phyloP scores from a whole-genome alignment of 2,797 vertebrate genomes.

The Ptychadena robeensis region DNA sequence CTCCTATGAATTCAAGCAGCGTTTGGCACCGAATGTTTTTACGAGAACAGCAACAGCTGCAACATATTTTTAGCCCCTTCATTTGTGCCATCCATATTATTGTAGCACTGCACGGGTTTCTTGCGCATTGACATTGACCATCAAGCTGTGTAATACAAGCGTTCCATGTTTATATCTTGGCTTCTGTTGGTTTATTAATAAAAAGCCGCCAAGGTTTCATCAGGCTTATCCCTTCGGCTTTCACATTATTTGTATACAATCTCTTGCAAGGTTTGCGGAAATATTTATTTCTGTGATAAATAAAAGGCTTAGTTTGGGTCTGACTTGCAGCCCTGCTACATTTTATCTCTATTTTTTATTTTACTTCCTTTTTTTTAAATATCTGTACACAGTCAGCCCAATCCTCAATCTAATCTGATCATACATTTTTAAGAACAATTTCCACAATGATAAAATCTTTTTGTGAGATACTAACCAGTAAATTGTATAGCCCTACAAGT shows the following conservation, averaged over 20 bases:
- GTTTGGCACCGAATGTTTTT: slow-evolving; percentile 11
- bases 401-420: no score
- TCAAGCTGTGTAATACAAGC: neutral
- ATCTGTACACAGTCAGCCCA: neutral
- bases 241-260: neutral
- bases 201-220: neutral
- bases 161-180: neutral
- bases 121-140: neutral
- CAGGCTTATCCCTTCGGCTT: neutral
- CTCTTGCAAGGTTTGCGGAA: neutral
- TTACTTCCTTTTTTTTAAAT: no score
- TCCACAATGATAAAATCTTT: no score
- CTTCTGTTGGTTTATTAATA: neutral
- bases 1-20: neutral
- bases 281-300: neutral
- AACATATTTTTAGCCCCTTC: slow-evolving; percentile 19
- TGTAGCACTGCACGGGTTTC: neutral
- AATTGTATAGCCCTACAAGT: no score
- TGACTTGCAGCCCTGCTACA: neutral
- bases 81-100: neutral
- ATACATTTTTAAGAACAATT: no score
- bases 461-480: no score
- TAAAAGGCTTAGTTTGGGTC: neutral
- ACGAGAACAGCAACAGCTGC: slow-evolving; percentile 26
- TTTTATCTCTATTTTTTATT: no score